Base-by-base conservation (phyloP, 53 echinoderm and acorn worm genomes). In the Glandiceps talaboti region DNA sequence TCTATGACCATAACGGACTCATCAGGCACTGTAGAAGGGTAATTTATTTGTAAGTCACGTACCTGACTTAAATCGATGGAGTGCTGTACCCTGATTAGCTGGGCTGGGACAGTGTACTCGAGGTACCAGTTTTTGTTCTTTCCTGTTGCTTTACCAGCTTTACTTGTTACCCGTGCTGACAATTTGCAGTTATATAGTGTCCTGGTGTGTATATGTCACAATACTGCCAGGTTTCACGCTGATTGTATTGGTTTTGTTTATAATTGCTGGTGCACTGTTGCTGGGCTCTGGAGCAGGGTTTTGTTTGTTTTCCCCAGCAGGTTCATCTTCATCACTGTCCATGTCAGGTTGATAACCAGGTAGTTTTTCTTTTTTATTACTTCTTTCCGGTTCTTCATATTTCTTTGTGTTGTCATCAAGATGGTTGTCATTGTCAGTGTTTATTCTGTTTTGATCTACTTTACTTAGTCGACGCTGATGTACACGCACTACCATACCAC, bases 201-300 rank as follows among this genome's bases (percentile, higher is more conserved):
- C 73, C 80, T 14, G 27, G 33, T 14, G 64, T 29, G 28, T 64
- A n/a, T n/a, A n/a, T n/a, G 28, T 33, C 80, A n/a, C n/a, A n/a
- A n/a, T n/a, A n/a, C n/a, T n/a, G n/a, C 33, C 1, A 76, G 75
- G 1, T 30, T 75, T 27, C 31, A 75, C 28, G 30, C 30, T 20
- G 82, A 82, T 28, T 75, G 74, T 20, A 82, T 14, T 25, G 82
- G 75, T 14, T 82, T 32, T 6, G 20, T 29, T 30, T 75, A 30
- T 26, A 75, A 82, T 30, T 82, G 74, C 30, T 75, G 75, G 75
- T 82, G 75, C n/a, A 75, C 75, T 0, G 30, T 75, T 26, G 75
- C 74, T 0, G 28, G 1, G 12, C 28, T 73, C n/a, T 73, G 81
- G 1, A 81, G 28, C 26, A 27, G 28, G 1, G 73, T 25, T 1